A percentile compares a stretch with the other conserved stretches of the same genome.
Conservation (phyloP, 2,113 vertebrate genomes). For the Gadus macrocephalus region DNA sequence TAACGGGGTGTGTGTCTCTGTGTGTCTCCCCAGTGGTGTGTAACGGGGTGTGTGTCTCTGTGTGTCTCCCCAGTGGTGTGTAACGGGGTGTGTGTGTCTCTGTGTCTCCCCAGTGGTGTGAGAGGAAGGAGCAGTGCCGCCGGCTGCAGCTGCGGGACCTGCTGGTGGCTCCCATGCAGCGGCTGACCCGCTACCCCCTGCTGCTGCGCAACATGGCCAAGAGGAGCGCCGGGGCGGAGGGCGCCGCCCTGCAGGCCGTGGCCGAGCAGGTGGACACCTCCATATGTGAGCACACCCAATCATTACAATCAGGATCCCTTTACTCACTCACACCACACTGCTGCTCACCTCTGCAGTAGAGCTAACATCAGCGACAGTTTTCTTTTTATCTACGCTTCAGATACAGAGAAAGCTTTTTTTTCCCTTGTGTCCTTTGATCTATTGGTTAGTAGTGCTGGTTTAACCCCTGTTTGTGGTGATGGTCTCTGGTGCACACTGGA, state of each 20-base stretch:
- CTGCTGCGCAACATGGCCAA: constrained; percentile 85
- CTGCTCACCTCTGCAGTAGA: no score
- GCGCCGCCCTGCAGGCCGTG: constrained; percentile 67
- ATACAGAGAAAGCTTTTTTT: no score
- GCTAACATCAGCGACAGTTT: no score
- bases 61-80: no score
- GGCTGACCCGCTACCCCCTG: constrained; percentile 81
- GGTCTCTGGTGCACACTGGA: no score
- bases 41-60: no score
- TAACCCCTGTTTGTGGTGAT: no score
- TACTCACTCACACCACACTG: not conserved
- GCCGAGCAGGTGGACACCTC: constrained; percentile 84
- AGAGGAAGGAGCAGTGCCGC: constrained; percentile 78
- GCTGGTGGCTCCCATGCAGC: constrained; percentile 81
- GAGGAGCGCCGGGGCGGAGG: constrained; percentile 68
- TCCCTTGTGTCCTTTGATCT: no score
- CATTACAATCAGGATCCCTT: no score
- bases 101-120: constrained; percentile 77
- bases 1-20: not conserved
- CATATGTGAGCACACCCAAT: constrained; percentile 72
- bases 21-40: not conserved
- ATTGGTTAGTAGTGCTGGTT: no score
- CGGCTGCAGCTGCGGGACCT: constrained; percentile 81
- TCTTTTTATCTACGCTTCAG: no score
- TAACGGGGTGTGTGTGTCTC: not conserved